These are phyloP conservation scores for Glareola pratincola DNA, from an alignment of 2,113 vertebrate species.

Conservation along the genomic window DNA sequence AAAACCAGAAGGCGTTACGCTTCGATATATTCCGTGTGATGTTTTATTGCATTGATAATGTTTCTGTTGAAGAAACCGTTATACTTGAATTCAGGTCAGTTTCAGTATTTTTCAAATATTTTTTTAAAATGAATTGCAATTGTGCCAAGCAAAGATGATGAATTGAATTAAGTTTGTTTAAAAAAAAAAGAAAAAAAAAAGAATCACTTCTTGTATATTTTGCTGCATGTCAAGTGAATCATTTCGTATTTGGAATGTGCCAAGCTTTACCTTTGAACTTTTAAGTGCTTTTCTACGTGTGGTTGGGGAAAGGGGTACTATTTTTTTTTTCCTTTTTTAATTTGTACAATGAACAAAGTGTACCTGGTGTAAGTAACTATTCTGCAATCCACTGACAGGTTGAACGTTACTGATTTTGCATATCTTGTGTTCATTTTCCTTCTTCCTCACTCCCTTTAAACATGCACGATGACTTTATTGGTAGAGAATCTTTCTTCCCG, in stretches of 20 bases:
- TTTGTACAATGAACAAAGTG: slow-evolving; percentile 76
- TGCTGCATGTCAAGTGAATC: slow-evolving; percentile 89
- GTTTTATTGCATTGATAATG: slow-evolving; percentile 88
- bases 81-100: slow-evolving; percentile 98
- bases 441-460: slow-evolving; percentile 53
- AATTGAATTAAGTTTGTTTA: slow-evolving; percentile 79
- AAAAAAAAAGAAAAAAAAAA: slow-evolving; percentile 53
- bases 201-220: slow-evolving; percentile 82
- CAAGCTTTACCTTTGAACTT: slow-evolving; percentile 82
- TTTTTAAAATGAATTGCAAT: slow-evolving; percentile 84
- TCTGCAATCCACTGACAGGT: slow-evolving; percentile 63
- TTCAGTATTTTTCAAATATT: slow-evolving; percentile 89
- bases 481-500: slow-evolving; percentile 43
- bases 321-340: slow-evolving; percentile 72
- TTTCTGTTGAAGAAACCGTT: slow-evolving; percentile 89
- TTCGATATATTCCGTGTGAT: slow-evolving; percentile 81
- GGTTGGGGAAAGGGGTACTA: slow-evolving; percentile 72
- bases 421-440: slow-evolving; percentile 87
- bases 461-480: slow-evolving; percentile 8
- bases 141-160: slow-evolving; percentile 81
- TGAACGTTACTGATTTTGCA: slow-evolving; percentile 86
- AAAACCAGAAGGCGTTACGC: slow-evolving; percentile 70
- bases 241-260: slow-evolving; percentile 85
- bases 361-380: slow-evolving; percentile 67
- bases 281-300: slow-evolving; percentile 78